phyloP scores from a whole-genome alignment of 2,888 invertebrate genomes.

The Pseudoips prasinana region DNA sequence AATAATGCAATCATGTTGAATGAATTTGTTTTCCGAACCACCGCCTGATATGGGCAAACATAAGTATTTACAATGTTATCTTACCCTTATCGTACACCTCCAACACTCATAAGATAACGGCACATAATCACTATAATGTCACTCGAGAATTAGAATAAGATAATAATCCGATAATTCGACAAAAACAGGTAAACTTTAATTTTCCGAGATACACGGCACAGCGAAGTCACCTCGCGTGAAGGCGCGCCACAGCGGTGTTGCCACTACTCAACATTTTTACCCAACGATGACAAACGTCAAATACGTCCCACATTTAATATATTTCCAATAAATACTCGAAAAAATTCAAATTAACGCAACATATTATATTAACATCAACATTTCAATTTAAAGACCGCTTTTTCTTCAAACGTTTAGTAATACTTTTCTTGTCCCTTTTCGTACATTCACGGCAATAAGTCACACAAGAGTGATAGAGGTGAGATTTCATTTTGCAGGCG shows the following conservation, averaged over 20 bases:
- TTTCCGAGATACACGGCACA: constrained; percentile 56
- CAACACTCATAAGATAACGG: constrained; percentile 62
- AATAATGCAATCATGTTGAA: constrained; percentile 20
- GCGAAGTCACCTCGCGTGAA: constrained; percentile 52
- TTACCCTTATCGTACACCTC: constrained; percentile 75
- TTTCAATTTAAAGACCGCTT: too few relatives aligned
- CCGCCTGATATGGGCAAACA: constrained; percentile 52
- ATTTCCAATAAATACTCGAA: too few relatives aligned
- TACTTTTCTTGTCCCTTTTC: constrained; percentile 9
- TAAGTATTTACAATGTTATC: constrained; percentile 42
- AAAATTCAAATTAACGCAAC: too few relatives aligned
- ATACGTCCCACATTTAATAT: too few relatives aligned
- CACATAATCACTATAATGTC: constrained; percentile 74
- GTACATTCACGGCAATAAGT: constrained; percentile 40
- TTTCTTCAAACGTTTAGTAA: too few relatives aligned
- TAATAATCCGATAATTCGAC: constrained; percentile 49
- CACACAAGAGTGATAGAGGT: constrained; percentile 35
- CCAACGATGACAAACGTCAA: constrained; percentile 32
- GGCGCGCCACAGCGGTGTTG: constrained; percentile 68
- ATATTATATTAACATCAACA: too few relatives aligned
- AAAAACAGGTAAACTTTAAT: constrained; percentile 70
- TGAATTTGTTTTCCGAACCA: constrained; percentile 34
- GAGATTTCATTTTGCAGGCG: constrained; percentile 20
- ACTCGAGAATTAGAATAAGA: constrained; percentile 47
- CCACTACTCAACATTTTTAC: constrained; percentile 36